Evolutionary conservation across 1,140 invertebrate species (phyloP), one percentile per base, ranked within the genome.

Genomic region (Drosophila suzukii): DNA sequence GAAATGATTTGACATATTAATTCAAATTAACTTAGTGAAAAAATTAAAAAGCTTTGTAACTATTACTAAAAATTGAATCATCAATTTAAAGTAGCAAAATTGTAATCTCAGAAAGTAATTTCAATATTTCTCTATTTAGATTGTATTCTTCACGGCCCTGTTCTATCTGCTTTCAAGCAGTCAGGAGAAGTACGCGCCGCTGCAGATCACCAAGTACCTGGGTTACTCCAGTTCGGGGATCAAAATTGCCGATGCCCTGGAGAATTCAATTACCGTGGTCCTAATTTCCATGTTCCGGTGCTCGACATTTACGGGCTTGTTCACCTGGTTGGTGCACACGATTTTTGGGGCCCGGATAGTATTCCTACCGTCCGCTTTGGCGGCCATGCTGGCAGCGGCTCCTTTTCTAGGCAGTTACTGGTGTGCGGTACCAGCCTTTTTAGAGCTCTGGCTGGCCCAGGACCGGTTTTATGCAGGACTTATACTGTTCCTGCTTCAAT

Each of bases 321-420:
- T 98, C 95, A 99, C 98, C 0, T 99, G 98, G 97, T 95, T 99
- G 34, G 97, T 98, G 50, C 98, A 99, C 90, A 98, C 97, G 75
- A 92, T 99, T 3, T 99, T 99, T 92, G 96, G 97, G 76, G 96
- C 98, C 0, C 97, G 98, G 91, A 97, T 99, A 70, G 97, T 99
- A 17, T 99, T 99, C 92, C 94, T 99, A 67, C 98, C 98, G 3
- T 97, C 98, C 90, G 97, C 97, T 13, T 93, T 99, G 83, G 98
- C 98, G 4, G 96, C 98, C 6, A 93, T 99, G 47, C 94, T 99
- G 86, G 98, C 97, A 6, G 98, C 98, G 1, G 96, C 99, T 2
- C 98, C 98, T 6, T 98, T 99, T 91, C 93, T 99, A 32, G 97
- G 98, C 5, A 96, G 98, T 1, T 99, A 99, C 92, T 96, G 98